Base-by-base conservation (phyloP, 2,113 vertebrate genomes). In the Pimephales promelas region DNA sequence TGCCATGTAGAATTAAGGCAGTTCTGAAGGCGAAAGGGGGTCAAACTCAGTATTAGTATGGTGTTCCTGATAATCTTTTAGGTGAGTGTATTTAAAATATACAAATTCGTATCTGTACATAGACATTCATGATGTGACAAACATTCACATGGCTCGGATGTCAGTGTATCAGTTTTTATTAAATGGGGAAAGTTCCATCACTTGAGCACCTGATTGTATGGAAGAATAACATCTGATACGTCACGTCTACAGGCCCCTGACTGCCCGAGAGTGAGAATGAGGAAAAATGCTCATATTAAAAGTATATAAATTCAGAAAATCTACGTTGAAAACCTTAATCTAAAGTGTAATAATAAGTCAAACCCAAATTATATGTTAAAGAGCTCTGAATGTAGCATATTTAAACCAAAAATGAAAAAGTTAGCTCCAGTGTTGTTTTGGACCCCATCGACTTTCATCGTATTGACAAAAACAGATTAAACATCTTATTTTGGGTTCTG, bases 181-280 rank as follows among this genome's bases (percentile, higher is more conserved):
- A 22, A 68, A 36, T 36, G 31, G 3, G 16, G 31, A 4, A 20
- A 40, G 31, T 66, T 36, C 40, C 4, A 68, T n/a, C 34, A 13
- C 47, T 16, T 49, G 14, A 49, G 72, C 62, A 56, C 59, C 57
- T 24, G 14, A 61, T 77, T 80, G 73, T 24, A 70, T 56, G 74
- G 49, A 79, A 54, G 18, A 54, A 54, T 22, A 54, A 72, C 52
- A 49, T 64, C 45, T 80, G 52, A 18, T 59, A 18, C 7, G 24
- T 43, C 59, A 83, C 3, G 52, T 82, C 54, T n/a, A n/a, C 45
- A 13, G 14, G 54, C 56, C 56, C 68, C 28, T 3, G 31, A 34
- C 62, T 66, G 31, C 9, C 9, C 0, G 4, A 68, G 64, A 2
- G 9, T 10, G 31, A 68, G 31, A 22, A 10, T 40, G 64, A 22